Percentiles rank a stretch among this genome's conserved stretches.
Conservation (phyloP, 1,140 invertebrate genomes). For the Ceratina calcarata region DNA sequence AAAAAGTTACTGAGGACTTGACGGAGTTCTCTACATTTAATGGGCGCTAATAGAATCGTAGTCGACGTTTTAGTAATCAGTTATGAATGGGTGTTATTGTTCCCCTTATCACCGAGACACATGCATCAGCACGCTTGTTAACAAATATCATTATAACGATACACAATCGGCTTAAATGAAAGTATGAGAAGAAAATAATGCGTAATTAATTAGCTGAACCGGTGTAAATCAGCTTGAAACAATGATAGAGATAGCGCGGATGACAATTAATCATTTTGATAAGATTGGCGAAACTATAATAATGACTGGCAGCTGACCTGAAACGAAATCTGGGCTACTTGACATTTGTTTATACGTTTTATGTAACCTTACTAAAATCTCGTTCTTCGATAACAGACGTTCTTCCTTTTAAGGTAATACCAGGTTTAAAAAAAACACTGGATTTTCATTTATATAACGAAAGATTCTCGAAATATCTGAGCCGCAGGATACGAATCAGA, state of each 20-base stretch:
- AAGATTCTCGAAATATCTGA: background rate
- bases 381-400: background rate
- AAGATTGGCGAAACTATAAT: background rate
- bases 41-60: background rate
- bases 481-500: background rate
- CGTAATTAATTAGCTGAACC: background rate
- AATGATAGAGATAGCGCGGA: background rate
- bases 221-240: too few relatives aligned
- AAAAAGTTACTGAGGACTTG: too few relatives aligned
- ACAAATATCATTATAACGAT: background rate
- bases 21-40: too few relatives aligned
- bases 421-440: background rate
- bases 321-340: constrained; percentile 19
- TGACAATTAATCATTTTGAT: background rate
- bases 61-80: background rate
- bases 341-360: background rate
- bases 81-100: background rate
- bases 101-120: too few relatives aligned
- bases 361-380: too few relatives aligned
- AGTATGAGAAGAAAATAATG: background rate
- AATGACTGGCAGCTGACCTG: background rate
- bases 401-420: background rate
- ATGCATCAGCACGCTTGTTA: background rate
- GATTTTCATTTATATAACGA: constrained; percentile 17
- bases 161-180: background rate